These are phyloP conservation scores for Physocephala rufipes DNA, from an alignment of 2,888 invertebrate genomes.

Conservation along the genomic window DNA sequence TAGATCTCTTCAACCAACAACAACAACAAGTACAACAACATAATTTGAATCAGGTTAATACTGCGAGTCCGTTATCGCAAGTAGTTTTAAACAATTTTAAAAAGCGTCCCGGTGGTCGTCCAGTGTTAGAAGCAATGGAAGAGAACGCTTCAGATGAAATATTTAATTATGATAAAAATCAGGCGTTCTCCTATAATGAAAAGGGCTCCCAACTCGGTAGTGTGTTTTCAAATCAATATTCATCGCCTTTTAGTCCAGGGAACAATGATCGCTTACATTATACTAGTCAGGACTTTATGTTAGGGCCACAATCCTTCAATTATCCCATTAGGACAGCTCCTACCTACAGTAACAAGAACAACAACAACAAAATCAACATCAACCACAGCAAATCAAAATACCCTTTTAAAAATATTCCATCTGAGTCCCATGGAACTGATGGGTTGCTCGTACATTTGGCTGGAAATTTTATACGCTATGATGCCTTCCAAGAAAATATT, in stretches of 20 bases:
- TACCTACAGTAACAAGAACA: not conserved
- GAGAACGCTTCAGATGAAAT: conserved; percentile 45
- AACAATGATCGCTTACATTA: conserved; percentile 38
- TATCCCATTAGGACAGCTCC: conserved; percentile 6
- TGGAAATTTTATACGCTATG: conserved; percentile 59
- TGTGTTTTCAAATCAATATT: conserved; percentile 21
- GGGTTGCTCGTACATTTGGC: conserved; percentile 59
- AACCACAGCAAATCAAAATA: conserved; percentile 45
- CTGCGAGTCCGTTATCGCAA: conserved; percentile 48
- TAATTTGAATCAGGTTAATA: conserved; percentile 13
- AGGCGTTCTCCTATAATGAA: conserved; percentile 39
- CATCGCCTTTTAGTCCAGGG: not conserved
- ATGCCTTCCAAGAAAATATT: conserved; percentile 61
- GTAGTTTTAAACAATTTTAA: conserved; percentile 53
- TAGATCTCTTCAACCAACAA: conserved; percentile 14
- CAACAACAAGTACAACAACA: conserved; percentile 19
- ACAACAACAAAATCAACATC: conserved; percentile 20
- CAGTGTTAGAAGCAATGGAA: conserved; percentile 59
- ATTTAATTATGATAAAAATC: conserved; percentile 46
- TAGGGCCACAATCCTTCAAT: not conserved
- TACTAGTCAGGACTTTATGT: conserved; percentile 26
- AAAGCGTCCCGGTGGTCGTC: conserved; percentile 59
- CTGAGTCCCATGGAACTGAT: conserved; percentile 39
- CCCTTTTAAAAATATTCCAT: conserved; percentile 28
- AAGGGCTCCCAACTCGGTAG: conserved; percentile 50